These are phyloP conservation scores for Tanytarsus gracilentus DNA, from an alignment of 2,888 invertebrate species.

Conservation along the genomic window DNA sequence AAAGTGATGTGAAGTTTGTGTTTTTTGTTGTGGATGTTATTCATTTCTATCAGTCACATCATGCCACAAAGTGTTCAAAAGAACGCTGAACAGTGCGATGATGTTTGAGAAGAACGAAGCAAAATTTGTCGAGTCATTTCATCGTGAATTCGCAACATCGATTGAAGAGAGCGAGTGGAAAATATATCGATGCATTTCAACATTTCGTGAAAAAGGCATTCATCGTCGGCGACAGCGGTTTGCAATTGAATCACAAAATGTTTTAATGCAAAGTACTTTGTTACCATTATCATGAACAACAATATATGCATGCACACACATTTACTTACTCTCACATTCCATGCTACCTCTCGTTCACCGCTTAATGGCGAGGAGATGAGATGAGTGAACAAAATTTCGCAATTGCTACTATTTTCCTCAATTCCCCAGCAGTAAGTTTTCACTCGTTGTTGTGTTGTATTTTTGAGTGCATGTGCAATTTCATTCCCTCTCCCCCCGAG, in stretches of 20 bases:
- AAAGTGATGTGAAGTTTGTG: no score
- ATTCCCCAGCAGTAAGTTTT: no score
- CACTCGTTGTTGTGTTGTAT: neutral
- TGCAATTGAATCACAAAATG: constrained; percentile 20
- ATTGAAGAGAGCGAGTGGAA: neutral
- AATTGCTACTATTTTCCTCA: no score
- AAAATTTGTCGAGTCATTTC: constrained; percentile 1
- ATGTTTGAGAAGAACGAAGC: neutral
- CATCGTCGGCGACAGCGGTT: neutral
- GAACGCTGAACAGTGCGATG: neutral
- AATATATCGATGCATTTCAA: no score
- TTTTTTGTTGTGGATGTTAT: no score
- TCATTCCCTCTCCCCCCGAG: no score
- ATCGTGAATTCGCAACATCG: neutral
- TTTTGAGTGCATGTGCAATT: neutral
- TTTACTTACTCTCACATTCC: neutral
- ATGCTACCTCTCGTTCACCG: neutral
- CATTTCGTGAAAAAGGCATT: neutral
- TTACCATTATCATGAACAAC: constrained; percentile 17
- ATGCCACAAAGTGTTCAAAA: no score
- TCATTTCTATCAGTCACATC: no score
- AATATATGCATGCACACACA: neutral
- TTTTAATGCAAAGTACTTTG: constrained; percentile 21
- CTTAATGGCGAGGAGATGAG: neutral
- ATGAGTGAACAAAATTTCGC: neutral